Evolutionary conservation across 2,888 invertebrate genomes (phyloP).

Genomic region (Phoenoteleia sp.): DNA sequence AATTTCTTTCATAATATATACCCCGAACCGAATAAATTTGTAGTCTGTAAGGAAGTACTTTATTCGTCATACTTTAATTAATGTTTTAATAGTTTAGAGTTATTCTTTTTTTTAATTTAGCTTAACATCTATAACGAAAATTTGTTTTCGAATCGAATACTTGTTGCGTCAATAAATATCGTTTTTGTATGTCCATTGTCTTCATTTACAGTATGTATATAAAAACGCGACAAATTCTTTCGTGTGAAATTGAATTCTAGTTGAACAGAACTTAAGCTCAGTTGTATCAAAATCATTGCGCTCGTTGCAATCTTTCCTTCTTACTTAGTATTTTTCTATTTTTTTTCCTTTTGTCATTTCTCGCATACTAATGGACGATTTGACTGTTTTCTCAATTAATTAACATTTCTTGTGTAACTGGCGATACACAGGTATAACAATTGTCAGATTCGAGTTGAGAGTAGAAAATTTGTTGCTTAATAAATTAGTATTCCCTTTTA

Average conservation of each 20-base stretch:
- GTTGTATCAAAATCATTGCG: too few species aligned
- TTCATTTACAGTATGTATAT: background rate
- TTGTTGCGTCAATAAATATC: too few species aligned
- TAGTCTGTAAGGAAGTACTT: background rate
- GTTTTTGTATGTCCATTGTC: background rate
- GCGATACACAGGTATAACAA: conserved; percentile 29
- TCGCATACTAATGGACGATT: conserved; percentile 49
- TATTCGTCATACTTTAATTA: conserved; percentile 1
- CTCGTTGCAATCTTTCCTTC: too few species aligned
- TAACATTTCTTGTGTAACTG: conserved; percentile 24
- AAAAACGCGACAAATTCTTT: too few species aligned
- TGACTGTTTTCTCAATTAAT: conserved; percentile 9
- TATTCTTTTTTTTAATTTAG: conserved; percentile 18
- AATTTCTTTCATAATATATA: conserved; percentile 63
- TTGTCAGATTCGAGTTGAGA: conserved; percentile 1
- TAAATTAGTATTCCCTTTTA: conserved; percentile 13
- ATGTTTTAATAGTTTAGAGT: conserved; percentile 24
- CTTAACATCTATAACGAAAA: conserved; percentile 5
- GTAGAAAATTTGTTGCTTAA: conserved; percentile 6
- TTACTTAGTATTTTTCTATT: too few species aligned
- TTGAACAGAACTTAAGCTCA: too few species aligned
- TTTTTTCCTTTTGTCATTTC: too few species aligned
- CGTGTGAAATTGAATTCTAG: too few species aligned
- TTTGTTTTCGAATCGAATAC: conserved; percentile 7
- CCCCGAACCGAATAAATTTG: conserved; percentile 76